Evolutionary conservation across 2,888 invertebrate genomes (phyloP).

Genomic region (Buathra laborator): DNA sequence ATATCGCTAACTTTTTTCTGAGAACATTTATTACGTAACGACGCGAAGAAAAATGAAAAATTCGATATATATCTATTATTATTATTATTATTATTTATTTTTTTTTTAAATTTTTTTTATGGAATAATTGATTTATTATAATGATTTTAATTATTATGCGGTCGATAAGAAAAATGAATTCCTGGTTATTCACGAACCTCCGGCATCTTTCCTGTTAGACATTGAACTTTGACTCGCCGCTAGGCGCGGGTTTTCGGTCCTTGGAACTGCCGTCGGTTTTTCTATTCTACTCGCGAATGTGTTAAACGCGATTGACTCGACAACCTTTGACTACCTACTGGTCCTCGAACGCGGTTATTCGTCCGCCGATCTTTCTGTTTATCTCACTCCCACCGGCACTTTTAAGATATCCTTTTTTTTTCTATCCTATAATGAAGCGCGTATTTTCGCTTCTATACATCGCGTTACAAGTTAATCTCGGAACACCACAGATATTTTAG

Average conservation of each 20-base stretch:
- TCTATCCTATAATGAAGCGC: too few species aligned
- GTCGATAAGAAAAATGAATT: neutral
- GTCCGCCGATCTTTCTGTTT: neutral
- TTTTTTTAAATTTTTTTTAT: too few species aligned
- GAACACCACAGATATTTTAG: too few species aligned
- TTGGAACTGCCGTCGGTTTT: neutral
- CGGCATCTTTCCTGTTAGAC: constrained; percentile 4
- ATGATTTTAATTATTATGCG: neutral
- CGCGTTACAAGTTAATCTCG: too few species aligned
- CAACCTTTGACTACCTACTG: neutral
- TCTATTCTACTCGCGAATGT: constrained; percentile 10
- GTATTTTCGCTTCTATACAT: too few species aligned
- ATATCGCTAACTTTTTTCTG: constrained; percentile 18
- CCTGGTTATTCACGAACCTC: neutral
- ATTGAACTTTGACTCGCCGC: constrained; percentile 20
- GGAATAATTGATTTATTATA: neutral
- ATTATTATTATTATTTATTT: too few species aligned
- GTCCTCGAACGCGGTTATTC: neutral
- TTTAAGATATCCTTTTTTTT: neutral
- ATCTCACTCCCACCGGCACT: neutral
- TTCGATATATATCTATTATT: too few species aligned
- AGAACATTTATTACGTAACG: constrained; percentile 24
- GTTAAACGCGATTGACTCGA: neutral
- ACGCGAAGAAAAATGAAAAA: too few species aligned
- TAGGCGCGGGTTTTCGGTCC: neutral